A percentile compares a stretch with the other conserved stretches of the same genome.
Conservation (phyloP, 2,888 invertebrate species). For the Sarcophaga caerulescens region DNA sequence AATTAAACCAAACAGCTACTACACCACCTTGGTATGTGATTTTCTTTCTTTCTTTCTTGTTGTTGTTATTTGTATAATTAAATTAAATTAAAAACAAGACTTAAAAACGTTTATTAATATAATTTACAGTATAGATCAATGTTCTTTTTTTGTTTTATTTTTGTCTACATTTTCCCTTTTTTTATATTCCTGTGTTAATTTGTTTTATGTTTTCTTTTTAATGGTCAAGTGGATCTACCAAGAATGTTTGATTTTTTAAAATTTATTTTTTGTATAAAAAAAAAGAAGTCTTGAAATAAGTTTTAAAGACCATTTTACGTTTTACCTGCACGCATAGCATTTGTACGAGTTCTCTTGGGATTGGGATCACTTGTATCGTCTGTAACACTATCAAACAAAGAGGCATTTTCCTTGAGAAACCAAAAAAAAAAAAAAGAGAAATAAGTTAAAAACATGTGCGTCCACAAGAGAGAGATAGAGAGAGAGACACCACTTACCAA, state of each 20-base stretch:
- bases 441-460: neutral
- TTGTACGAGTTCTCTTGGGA: slow-evolving; percentile 75
- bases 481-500: slow-evolving; percentile 50
- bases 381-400: slow-evolving; percentile 68
- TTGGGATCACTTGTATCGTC: slow-evolving; percentile 75
- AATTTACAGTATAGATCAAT: slow-evolving; percentile 38
- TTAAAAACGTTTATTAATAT: slow-evolving; percentile 37
- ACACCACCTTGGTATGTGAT: slow-evolving; percentile 35
- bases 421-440: neutral
- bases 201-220: slow-evolving; percentile 21
- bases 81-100: slow-evolving; percentile 19
- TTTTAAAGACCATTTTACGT: slow-evolving; percentile 53
- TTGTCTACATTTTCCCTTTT: slow-evolving; percentile 36
- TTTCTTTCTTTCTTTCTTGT: neutral
- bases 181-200: slow-evolving; percentile 1
- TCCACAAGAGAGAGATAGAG: neutral
- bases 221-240: slow-evolving; percentile 48
- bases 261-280: neutral
- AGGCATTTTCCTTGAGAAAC: slow-evolving; percentile 59
- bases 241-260: slow-evolving; percentile 38
- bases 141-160: neutral
- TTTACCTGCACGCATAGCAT: slow-evolving; percentile 70
- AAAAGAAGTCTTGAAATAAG: neutral
- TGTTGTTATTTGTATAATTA: slow-evolving; percentile 27
- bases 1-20: slow-evolving; percentile 10